Base-by-base conservation (phyloP, 1,140 invertebrate genomes). In the Apocrypta bakeri region DNA sequence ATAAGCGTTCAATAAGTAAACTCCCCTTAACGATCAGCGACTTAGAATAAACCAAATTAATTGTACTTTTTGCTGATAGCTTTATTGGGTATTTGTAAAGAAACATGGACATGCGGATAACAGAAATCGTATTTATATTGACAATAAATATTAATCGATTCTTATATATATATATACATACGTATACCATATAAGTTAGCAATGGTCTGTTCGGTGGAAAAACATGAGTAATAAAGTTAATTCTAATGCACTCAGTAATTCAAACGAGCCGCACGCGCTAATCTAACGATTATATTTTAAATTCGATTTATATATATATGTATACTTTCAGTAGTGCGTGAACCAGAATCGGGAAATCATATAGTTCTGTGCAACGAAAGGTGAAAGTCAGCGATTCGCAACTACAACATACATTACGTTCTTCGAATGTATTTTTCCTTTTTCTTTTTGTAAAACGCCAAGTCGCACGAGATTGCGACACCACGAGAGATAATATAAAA, bases 401-500 rank as follows among this genome's bases (percentile, higher is more conserved):
- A 66, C 27, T 24, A 33, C 68, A 12, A 61, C 31, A n/a, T n/a
- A 12, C n/a, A 29, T 9, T 63, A 33, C 56, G 66, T 63, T 72
- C 21, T 61, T 77, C 40, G 33, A 11, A 56, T 27, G 3, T n/a
- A 42, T 74, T 33, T 72, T 72, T 68, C 25, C 29, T 31, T 27
- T 14, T 68, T 81, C 33, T 63, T 72, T 76, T 25, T 48, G 3
- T 9, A 42, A 78, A 61, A 64, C 66, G 21, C 66, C 33, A 69
- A 76, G 81, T 80, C 69, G 27, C 56, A 66, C 72, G 63, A 75
- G 56, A 69, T 81, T 81, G 68, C 72, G 74, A 75, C 80, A 75
- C 61, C 48, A 11, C 1, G 17, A 40, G 21, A 68, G 27, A 42
- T 24, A 42, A 17, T 24, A 73, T n/a, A n/a, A 40, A 73, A 75